A percentile compares a stretch with the other conserved stretches of the same genome.
Conservation (phyloP, 2,113 vertebrate genomes). For the Pluvianellus socialis region DNA sequence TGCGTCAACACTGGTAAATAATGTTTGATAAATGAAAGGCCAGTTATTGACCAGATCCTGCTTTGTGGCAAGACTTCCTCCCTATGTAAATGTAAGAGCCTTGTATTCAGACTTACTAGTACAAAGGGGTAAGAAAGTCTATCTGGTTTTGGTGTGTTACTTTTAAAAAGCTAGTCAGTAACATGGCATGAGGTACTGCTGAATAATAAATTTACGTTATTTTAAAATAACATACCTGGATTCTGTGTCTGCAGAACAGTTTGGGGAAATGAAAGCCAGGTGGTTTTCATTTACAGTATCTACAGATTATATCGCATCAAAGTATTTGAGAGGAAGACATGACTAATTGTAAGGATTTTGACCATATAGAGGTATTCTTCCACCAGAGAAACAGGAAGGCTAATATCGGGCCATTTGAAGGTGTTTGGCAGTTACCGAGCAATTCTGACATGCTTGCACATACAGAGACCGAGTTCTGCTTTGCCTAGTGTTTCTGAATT, state of each 20-base stretch:
- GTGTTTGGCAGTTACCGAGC: background rate
- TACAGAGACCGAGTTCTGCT: background rate
- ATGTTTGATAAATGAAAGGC: background rate
- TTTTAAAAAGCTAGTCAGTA: background rate
- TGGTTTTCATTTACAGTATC: background rate
- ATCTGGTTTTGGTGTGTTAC: background rate
- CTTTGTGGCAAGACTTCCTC: background rate
- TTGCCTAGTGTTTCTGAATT: background rate
- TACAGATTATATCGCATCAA: background rate
- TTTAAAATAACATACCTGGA: background rate
- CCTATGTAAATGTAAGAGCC: background rate
- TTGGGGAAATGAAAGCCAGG: background rate
- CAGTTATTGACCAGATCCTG: background rate
- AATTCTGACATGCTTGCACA: background rate
- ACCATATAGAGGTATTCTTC: background rate
- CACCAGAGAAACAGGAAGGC: background rate
- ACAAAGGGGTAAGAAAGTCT: background rate
- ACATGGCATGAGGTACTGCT: background rate
- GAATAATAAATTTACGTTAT: background rate
- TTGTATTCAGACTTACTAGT: background rate
- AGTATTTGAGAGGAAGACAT: background rate
- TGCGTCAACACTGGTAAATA: background rate
- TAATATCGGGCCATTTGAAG: background rate
- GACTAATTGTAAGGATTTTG: constrained; percentile 2
- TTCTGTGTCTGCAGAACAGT: background rate